Evolutionary conservation across 1,140 invertebrate genomes (phyloP), one percentile per base, ranked within the genome.

Genomic region (Drosophila saltans): DNA sequence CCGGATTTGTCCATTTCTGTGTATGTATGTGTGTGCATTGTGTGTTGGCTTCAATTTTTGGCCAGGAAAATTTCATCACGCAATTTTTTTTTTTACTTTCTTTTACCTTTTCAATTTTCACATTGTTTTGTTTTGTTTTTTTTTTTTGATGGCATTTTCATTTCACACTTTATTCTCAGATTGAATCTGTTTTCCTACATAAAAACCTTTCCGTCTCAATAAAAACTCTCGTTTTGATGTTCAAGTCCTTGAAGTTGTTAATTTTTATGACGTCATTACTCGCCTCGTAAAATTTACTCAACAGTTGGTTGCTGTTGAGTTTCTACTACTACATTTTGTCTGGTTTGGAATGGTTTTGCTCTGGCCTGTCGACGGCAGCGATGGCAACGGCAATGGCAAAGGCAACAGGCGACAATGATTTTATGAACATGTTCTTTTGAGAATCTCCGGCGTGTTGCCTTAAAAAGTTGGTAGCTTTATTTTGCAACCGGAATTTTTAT

Each of bases 181-280:
- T 72, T 78, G 66, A 70, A 74, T 78, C 66, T 40, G 58, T 40
- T 41, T 36, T 33, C 57, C 36, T 21, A 36, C 33, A 59, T 24
- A 55, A 52, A 59, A 59, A 58, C 57, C 45, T 52, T 52, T 52
- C 26, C 45, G 45, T 52, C 21, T 52, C 45, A 52, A 52, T 52
- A 59, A 36, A 36, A 40, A 59, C 57, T 24, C 68, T 52, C 26
- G 21, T 26, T 52, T 52, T 52, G 60, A 66, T 66, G 52, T 60
- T 60, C 65, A 64, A 70, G 61, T 33, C 73, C 80, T 78, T 75
- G 80, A 78, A 81, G 86, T 77, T 90, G 85, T 91, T 91, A 91
- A 91, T 91, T 91, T 91, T 91, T 90, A 91, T 91, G 89, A 84
- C 81, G 83, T 88, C 89, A 91, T 91, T 91, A 91, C 80, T 83